Evolutionary conservation across 2,888 invertebrate species (phyloP).

Genomic region (Hydraecia micacea): DNA sequence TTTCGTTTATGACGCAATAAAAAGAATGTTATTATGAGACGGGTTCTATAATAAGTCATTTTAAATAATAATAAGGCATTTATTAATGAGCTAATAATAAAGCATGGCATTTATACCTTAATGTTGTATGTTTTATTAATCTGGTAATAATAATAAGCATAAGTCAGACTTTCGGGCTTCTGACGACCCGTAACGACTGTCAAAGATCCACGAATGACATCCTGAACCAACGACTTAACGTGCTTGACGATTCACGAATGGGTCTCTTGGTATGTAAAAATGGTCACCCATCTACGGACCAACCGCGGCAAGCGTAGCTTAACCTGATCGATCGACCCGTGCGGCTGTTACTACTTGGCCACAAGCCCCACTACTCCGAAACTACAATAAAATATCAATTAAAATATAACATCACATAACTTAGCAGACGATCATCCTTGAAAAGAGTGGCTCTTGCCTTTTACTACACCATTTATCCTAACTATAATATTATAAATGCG

Average conservation of each 20-base stretch:
- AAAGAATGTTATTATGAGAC: background rate
- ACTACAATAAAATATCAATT: background rate
- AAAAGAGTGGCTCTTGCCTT: conserved; percentile 13
- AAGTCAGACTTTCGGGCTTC: no score
- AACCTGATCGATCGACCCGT: no score
- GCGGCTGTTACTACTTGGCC: no score
- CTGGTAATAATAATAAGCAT: background rate
- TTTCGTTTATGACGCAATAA: background rate
- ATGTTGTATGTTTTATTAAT: background rate
- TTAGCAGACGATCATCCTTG: background rate
- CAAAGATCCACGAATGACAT: no score
- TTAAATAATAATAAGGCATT: background rate
- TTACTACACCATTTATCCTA: conserved; percentile 9
- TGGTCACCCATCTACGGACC: no score
- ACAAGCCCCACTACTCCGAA: no score
- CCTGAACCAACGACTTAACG: no score
- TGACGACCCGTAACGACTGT: no score
- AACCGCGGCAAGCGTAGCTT: no score
- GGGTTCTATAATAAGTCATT: background rate
- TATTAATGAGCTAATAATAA: background rate
- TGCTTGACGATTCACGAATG: no score
- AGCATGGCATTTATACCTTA: background rate
- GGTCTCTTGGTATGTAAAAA: no score
- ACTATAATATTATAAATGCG: no score
- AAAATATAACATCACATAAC: background rate